These are phyloP conservation scores for Tetramorium simillimum DNA, from an alignment of 1,140 invertebrate species.

Conservation along the genomic window DNA sequence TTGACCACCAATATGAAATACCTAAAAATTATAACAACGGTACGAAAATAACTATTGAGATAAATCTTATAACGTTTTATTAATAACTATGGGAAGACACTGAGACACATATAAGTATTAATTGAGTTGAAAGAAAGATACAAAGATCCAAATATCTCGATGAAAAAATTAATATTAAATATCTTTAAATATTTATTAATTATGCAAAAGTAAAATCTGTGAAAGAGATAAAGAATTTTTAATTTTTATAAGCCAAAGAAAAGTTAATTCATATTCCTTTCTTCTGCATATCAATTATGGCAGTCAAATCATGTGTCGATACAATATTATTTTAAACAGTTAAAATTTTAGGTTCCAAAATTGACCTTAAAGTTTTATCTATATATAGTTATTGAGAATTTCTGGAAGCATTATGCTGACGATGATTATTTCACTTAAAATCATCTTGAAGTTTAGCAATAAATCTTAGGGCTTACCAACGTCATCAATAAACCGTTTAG, in stretches of 20 bases:
- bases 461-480: slow-evolving; percentile 13
- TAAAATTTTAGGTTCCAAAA: neutral
- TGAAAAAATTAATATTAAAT: neutral
- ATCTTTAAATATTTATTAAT: neutral
- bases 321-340: neutral
- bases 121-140: neutral
- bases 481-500: slow-evolving; percentile 22
- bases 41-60: neutral
- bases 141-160: neutral
- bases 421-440: neutral
- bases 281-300: neutral
- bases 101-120: neutral
- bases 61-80: neutral
- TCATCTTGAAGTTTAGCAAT: neutral
- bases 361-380: neutral
- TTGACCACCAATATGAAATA: neutral
- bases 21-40: neutral
- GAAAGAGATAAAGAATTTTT: neutral
- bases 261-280: neutral
- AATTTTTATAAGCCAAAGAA: neutral
- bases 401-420: neutral
- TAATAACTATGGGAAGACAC: neutral
- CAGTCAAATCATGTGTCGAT: neutral
- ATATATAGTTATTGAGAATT: neutral
- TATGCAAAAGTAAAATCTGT: neutral